Conservation (phyloP, 2,888 invertebrate genomes). For the Matsumyia berberina region DNA sequence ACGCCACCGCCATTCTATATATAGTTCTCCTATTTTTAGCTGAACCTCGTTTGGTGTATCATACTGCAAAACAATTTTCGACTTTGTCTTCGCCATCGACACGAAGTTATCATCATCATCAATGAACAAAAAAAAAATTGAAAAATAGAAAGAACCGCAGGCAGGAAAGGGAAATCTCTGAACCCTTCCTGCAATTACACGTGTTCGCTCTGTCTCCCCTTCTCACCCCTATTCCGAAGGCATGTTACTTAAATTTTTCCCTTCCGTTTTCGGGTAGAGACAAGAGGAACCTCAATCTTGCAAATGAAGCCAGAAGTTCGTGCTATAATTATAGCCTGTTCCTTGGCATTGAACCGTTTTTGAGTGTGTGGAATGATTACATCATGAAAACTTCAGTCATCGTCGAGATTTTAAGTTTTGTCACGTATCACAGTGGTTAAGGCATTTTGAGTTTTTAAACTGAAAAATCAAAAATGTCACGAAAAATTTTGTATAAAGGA, state of each 20-base stretch:
- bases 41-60: too few species aligned
- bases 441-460: background rate
- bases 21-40: too few species aligned
- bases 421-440: conserved; percentile 12
- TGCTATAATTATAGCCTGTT: background rate
- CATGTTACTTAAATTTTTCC: background rate
- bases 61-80: too few species aligned
- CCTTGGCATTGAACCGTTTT: background rate
- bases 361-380: conserved; percentile 5
- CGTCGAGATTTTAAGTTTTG: conserved; percentile 14
- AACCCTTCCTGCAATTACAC: too few species aligned
- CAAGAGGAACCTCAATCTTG: background rate
- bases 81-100: too few species aligned
- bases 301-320: too few species aligned
- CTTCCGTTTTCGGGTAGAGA: background rate
- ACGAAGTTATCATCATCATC: too few species aligned
- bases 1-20: too few species aligned
- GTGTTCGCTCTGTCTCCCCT: too few species aligned
- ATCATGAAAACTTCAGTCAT: conserved; percentile 21
- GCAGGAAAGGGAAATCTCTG: too few species aligned
- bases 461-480: background rate
- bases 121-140: too few species aligned
- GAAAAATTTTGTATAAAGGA: background rate
- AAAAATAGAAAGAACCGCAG: too few species aligned
- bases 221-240: background rate